These are phyloP conservation scores for Odontomyia ornata DNA, from an alignment of 2,888 invertebrate species.

Conservation along the genomic window DNA sequence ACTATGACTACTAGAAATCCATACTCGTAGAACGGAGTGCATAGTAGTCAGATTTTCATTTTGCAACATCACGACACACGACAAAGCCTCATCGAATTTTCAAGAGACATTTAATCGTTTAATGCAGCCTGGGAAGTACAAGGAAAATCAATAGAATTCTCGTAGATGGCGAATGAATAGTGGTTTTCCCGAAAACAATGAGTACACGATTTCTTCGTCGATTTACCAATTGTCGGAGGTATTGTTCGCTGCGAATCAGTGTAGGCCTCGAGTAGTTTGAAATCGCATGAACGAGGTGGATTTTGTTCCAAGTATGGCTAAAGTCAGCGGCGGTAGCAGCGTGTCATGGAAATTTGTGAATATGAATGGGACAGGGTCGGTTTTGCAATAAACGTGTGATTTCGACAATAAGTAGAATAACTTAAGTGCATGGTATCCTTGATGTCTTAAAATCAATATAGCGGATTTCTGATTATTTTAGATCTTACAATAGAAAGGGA, in stretches of 20 bases:
- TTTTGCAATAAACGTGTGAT: background rate
- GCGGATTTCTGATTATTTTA: too few species aligned
- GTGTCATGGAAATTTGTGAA: background rate
- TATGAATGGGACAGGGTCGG: background rate
- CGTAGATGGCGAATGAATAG: conserved; percentile 17
- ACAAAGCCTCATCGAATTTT: background rate
- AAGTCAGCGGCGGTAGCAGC: background rate
- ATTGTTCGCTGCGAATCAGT: background rate
- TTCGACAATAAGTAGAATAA: too few species aligned
- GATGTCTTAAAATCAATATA: too few species aligned
- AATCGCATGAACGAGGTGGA: conserved; percentile 6
- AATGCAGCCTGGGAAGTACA: background rate
- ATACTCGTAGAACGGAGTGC: background rate
- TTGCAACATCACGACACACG: conserved; percentile 19
- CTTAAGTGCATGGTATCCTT: too few species aligned
- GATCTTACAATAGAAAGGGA: too few species aligned
- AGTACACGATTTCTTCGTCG: conserved; percentile 40
- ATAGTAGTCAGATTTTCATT: background rate
- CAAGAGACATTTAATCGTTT: conserved; percentile 3
- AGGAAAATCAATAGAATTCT: conserved; percentile 9
- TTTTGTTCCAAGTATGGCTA: background rate
- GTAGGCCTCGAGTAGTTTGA: conserved; percentile 2
- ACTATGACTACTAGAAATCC: background rate
- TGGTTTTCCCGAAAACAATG: conserved; percentile 40
- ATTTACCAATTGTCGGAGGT: conserved; percentile 29